Percentiles rank a stretch among this genome's conserved stretches.
Evolutionary conservation across 2,888 invertebrate species (phyloP).

Genomic region (Lasioglossum figueresi): DNA sequence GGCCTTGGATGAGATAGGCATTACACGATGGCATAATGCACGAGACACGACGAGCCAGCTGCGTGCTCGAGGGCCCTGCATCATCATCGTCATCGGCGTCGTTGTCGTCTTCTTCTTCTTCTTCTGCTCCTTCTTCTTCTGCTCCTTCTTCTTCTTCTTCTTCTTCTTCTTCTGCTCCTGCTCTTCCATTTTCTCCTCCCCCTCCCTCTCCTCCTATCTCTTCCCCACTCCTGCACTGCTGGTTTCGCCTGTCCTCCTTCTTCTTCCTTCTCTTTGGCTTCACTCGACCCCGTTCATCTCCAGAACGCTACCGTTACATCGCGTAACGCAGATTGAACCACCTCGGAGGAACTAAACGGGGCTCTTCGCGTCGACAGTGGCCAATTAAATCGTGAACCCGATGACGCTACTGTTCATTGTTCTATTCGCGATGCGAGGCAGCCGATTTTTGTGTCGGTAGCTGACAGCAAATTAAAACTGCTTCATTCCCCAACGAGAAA

Average conservation of each 20-base stretch:
- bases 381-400: conserved; percentile 47
- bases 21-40: conserved; percentile 82
- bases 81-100: conserved; percentile 69
- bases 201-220: neutral
- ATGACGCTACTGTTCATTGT: conserved; percentile 1
- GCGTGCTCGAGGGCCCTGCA: conserved; percentile 72
- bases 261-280: conserved; percentile 30
- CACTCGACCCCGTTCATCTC: conserved; percentile 43
- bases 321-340: conserved; percentile 45
- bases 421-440: neutral
- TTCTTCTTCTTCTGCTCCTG: conserved; percentile 31
- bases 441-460: neutral
- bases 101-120: conserved; percentile 55
- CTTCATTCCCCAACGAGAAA: neutral
- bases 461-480: neutral
- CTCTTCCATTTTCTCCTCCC: neutral
- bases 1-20: conserved; percentile 82
- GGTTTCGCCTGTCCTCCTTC: neutral
- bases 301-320: conserved; percentile 66
- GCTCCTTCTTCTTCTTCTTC: conserved; percentile 47
- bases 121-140: conserved; percentile 36
- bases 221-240: conserved; percentile 17
- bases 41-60: conserved; percentile 70
- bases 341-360: conserved; percentile 42
- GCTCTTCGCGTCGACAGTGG: conserved; percentile 34